Base-by-base conservation (phyloP, 2,888 invertebrate species). In the Perithous albicinctus region DNA sequence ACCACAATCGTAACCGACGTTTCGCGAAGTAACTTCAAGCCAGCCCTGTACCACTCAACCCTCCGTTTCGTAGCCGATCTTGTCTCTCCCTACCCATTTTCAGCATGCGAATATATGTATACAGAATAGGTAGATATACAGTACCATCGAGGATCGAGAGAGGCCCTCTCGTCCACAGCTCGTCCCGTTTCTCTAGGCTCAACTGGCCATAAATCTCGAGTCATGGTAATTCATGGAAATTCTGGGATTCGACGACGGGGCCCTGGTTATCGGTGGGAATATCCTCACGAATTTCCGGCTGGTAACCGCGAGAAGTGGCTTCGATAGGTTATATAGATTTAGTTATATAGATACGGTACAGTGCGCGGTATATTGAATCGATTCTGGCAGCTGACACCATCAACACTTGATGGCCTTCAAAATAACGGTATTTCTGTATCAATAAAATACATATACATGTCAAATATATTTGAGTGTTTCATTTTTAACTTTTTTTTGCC, bases 191-290 rank as follows among this genome's bases (percentile, higher is more conserved):
- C 4, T 29, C 35, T 26, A 8, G n/a, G n/a, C 56, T 23, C 15
- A 18, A 59, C 26, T n/a, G 18, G 48, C 46, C 56, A 82, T 79
- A 79, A 84, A 82, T 78, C 81, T 48, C 35, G 61, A 75, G 79
- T 83, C 70, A 84, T 84, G 84, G 83, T 81, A 84, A 85, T 84
- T 81, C 83, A 84, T 83, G 84, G 78, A 80, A 82, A 84, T 85
- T 78, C 74, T 61, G 74, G 32, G 51, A 73, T 77, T 48, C 59
- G 35, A 56, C 23, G 64, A 48, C 38, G 59, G 48, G 7, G 78
- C 18, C 23, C 51, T 35, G 72, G 72, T 66, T 66, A 67, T 73
- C 66, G 78, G 54, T 48, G 70, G 51, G 72, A 79, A 82, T 79
- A 82, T 84, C 72, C 80, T 48, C 73, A 35, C 51, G 81, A 84